These are phyloP conservation scores for Orthosia incerta DNA, from an alignment of 2,888 invertebrate genomes.

Conservation along the genomic window DNA sequence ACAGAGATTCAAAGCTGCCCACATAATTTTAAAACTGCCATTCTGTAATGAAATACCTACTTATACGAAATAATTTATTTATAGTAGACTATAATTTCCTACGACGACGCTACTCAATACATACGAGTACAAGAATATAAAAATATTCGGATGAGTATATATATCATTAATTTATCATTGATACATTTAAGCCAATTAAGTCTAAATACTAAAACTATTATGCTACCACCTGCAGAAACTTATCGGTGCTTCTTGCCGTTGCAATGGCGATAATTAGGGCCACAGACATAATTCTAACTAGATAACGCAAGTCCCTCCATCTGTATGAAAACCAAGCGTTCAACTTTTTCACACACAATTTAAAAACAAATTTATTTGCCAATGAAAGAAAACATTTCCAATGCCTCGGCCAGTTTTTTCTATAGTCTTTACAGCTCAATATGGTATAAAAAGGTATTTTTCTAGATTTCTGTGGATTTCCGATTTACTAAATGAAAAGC, in stretches of 20 bases:
- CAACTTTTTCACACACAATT: too few species aligned
- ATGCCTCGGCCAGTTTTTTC: too few species aligned
- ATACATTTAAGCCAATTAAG: conserved; percentile 18
- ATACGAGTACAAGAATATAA: conserved; percentile 29
- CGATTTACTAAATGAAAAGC: too few species aligned
- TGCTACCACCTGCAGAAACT: neutral
- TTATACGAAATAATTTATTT: neutral
- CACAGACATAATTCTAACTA: too few species aligned
- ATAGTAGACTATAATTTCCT: conserved; percentile 12
- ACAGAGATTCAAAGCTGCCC: conserved; percentile 6
- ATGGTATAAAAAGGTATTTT: too few species aligned
- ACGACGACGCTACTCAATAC: conserved; percentile 9
- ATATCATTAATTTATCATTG: conserved; percentile 6
- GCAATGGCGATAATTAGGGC: neutral
- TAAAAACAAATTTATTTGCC: too few species aligned
- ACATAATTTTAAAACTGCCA: neutral
- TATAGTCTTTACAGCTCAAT: too few species aligned
- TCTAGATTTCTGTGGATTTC: too few species aligned
- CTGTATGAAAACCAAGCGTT: too few species aligned
- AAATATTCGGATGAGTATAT: conserved; percentile 33
- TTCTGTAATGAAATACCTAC: neutral
- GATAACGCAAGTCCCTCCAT: too few species aligned
- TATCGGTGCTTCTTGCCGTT: neutral
- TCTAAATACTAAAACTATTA: neutral
- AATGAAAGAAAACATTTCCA: too few species aligned